Base-by-base conservation (phyloP, 1,140 invertebrate species). In the Bombus ignitus region DNA sequence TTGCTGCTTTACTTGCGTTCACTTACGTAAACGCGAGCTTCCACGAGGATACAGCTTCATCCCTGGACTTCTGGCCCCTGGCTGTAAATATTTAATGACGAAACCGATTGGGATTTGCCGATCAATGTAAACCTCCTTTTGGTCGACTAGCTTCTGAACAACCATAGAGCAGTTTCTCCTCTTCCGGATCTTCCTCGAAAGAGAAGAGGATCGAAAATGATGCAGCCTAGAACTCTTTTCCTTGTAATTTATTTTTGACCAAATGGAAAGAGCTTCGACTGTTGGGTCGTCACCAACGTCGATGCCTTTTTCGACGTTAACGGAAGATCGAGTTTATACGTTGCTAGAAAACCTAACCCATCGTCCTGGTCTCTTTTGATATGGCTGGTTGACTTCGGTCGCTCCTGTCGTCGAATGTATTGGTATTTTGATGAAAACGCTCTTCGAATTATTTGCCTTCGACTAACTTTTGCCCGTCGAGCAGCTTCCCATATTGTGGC, bases 31-130 rank as follows among this genome's bases (percentile, higher is more conserved):
- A 83, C 22, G 75, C 73, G 44, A 70, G 65, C 18, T 35, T 70
- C 39, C 62, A 66, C 62, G 72, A 66, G 57, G 71, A 57, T 84
- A 85, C 80, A 84, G 83, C 79, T 85, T 88, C 57, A 68, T 28
- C 73, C 44, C 72, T 59, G 39, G 66, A 68, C 68, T 44, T 18
- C 68, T 59, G 35, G 81, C 53, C 89, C 75, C 91, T 81, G 71
- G 77, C 86, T 75, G 81, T 93, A 89, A 92, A 93, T 93, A 90
- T 93, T 93, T 93, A 90, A 93, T 87, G 77, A 76, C 59, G 65
- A 86, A 91, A 89, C 77, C 87, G 86, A 92, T 53, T 91, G 85
- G 88, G 89, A 87, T 89, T 90, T 87, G 68, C 87, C 84, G 91
- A 91, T 92, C 90, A 91, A 91, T 91, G 90, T 89, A 91, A 91